A percentile compares a stretch with the other conserved stretches of the same genome.
phyloP scores from a whole-genome alignment of 2,888 invertebrate species.

The Athalia rosae region DNA sequence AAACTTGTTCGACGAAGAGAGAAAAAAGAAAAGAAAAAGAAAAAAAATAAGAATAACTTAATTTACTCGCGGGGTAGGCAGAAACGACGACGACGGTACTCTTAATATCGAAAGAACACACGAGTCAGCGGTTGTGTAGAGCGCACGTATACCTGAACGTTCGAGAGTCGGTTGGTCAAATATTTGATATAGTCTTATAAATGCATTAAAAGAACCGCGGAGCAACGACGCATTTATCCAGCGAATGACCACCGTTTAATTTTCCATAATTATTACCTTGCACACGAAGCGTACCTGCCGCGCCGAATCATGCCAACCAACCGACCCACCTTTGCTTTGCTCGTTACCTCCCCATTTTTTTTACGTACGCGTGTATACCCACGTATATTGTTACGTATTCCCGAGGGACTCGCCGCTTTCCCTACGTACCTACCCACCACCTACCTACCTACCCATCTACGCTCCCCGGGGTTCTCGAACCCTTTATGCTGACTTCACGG shows the following conservation, averaged over 20 bases:
- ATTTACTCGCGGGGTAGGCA: no score
- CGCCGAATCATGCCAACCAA: not conserved
- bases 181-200: slow-evolving; percentile 36
- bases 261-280: slow-evolving; percentile 59
- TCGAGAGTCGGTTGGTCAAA: slow-evolving; percentile 13
- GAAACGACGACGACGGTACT: no score
- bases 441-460: no score
- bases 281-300: slow-evolving; percentile 48
- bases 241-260: slow-evolving; percentile 53
- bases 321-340: not conserved
- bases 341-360: not conserved
- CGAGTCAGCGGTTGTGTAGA: slow-evolving; percentile 22
- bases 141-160: slow-evolving; percentile 14
- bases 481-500: slow-evolving; percentile 33
- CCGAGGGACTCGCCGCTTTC: slow-evolving; percentile 19
- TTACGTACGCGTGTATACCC: slow-evolving; percentile 1
- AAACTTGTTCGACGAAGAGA: slow-evolving; percentile 15
- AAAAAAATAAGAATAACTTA: no score
- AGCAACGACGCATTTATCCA: slow-evolving; percentile 33
- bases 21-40: no score
- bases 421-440: not conserved
- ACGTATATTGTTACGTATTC: slow-evolving; percentile 33
- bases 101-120: not conserved
- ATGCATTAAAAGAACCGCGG: slow-evolving; percentile 34
- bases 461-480: slow-evolving; percentile 27